Evolutionary conservation across 2,113 vertebrate genomes (phyloP), one percentile per base, ranked within the genome.

Genomic region (Tragelaphus strepsiceros): DNA sequence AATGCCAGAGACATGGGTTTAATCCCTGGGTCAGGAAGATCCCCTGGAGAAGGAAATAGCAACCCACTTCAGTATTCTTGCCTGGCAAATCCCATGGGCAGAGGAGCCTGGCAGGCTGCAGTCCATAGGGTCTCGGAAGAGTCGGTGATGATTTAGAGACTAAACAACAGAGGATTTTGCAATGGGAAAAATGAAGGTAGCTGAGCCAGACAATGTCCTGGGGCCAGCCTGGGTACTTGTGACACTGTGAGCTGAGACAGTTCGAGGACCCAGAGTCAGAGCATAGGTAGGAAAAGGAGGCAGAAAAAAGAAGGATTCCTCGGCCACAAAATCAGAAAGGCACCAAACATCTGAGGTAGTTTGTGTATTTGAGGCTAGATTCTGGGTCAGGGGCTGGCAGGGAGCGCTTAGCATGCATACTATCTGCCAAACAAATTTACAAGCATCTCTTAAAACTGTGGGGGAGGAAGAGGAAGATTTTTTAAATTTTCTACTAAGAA

Each of bases 391-490:
- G 39, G 71, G 6, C 71, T 39, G 22, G 22, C 35, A 77, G 71
- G 71, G 71, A 77, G 14, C 7, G 86, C 35, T 92, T 88, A 77
- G 22, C 61, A 96, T 53, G 62, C 71, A 64, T 32, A 46, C 14
- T 97, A 39, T 95, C 92, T 90, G 71, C 62, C 82, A 92, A 97
- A 95, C 54, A 97, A 93, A 96, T 71, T 67, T 91, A 71, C 62
- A 93, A 84, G 91, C 77, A 94, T 96, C 58, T 93, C 90, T 86
- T 90, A 64, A 93, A 87, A 96, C 81, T 87, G 58, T 30, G 7
- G 16, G 58, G 59, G 49, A 91, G 71, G 15, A 90, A 90, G 77
- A 13, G 46, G 78, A 53, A 81, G 49, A 81, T 30, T 96, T 87
- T 94, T 58, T 6, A 14, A 64, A 74, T 88, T 89, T 90, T 67